phyloP scores from a whole-genome alignment of 2,888 invertebrate genomes.

The Loripinus fragilis region DNA sequence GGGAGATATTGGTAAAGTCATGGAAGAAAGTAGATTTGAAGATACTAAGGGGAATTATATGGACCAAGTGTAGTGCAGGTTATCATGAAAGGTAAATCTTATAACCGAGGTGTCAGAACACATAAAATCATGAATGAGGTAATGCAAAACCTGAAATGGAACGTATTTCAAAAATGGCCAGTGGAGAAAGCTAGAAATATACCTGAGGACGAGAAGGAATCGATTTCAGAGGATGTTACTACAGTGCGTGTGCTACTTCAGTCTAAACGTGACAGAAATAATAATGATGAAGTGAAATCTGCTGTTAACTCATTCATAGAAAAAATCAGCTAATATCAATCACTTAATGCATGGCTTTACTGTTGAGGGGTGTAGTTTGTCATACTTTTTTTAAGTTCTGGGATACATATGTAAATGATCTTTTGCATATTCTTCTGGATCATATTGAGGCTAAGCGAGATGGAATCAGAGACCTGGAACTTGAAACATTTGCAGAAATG shows the following conservation, averaged over 20 bases:
- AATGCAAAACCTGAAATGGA: constrained; percentile 16
- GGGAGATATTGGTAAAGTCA: constrained; percentile 24
- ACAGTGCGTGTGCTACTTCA: not conserved
- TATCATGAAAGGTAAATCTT: constrained; percentile 30
- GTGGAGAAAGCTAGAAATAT: not conserved
- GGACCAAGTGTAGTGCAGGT: constrained; percentile 23
- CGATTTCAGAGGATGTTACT: constrained; percentile 5
- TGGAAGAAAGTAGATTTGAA: constrained; percentile 16
- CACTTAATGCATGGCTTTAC: constrained; percentile 10
- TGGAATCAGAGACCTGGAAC: constrained; percentile 20
- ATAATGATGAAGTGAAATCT: not conserved
- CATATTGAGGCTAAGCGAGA: constrained; percentile 22
- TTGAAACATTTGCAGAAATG: constrained; percentile 36
- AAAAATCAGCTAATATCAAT: not conserved
- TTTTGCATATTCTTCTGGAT: constrained; percentile 18
- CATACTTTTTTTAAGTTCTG: constrained; percentile 15
- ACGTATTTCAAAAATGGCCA: constrained; percentile 16
- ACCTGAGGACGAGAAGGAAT: not conserved
- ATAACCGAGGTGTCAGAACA: constrained; percentile 33
- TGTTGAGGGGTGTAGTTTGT: not conserved
- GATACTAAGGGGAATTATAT: constrained; percentile 27
- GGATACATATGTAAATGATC: constrained; percentile 16
- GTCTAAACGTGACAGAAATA: not conserved
- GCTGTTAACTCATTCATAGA: not conserved
- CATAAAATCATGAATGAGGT: constrained; percentile 32